These are phyloP conservation scores for Novumbra hubbsi DNA, from an alignment of 2,797 vertebrate species.

Conservation along the genomic window DNA sequence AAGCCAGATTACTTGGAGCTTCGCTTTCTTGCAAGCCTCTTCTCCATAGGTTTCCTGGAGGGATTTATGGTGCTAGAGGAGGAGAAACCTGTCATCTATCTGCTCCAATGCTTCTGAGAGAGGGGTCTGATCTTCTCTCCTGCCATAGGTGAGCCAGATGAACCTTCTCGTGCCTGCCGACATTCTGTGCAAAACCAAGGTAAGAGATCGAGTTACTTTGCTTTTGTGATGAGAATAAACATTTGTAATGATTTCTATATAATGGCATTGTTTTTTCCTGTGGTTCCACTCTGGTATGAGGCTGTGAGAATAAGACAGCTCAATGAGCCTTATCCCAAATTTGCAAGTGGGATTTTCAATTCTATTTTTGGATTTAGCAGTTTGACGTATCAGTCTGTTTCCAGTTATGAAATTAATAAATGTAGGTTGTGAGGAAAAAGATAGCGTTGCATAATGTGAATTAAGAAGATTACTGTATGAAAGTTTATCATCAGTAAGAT, in stretches of 20 bases:
- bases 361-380: background rate
- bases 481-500: background rate
- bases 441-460: conserved; percentile 49
- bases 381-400: background rate
- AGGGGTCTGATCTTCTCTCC: conserved; percentile 72
- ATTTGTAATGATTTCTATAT: background rate
- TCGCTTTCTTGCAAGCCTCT: conserved; percentile 44
- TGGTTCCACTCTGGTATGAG: background rate
- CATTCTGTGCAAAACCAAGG: conserved; percentile 76
- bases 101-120: conserved; percentile 77
- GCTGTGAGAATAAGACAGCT: background rate
- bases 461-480: background rate
- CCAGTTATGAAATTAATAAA: background rate
- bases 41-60: conserved; percentile 12
- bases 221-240: background rate
- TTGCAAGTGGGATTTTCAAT: background rate
- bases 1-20: conserved; percentile 47
- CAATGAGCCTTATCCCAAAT: background rate
- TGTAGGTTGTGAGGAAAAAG: background rate
- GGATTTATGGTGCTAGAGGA: conserved; percentile 32
- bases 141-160: conserved; percentile 79
- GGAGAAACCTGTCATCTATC: conserved; percentile 54
- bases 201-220: conserved; percentile 44
- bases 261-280: background rate
- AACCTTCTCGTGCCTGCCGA: conserved; percentile 71